These are phyloP conservation scores for Zootoca vivipara DNA, from an alignment of 2,113 vertebrate species.

Conservation along the genomic window DNA sequence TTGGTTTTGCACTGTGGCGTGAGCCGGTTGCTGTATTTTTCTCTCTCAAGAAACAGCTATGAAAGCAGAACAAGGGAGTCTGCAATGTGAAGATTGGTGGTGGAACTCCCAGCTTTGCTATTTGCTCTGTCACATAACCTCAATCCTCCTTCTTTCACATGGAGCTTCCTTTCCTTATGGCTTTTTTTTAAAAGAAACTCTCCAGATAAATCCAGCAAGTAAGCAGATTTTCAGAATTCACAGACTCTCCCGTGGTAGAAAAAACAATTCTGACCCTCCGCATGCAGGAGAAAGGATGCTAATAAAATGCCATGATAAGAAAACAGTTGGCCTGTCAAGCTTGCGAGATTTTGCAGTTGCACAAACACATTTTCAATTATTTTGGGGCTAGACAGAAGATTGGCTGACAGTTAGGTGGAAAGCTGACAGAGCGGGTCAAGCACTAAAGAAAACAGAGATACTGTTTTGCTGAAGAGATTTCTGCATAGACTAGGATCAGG, in stretches of 20 bases:
- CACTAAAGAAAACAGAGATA: background rate
- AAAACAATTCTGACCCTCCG: conserved; percentile 20
- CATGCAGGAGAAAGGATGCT: background rate
- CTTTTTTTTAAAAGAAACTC: background rate
- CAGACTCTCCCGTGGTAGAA: background rate
- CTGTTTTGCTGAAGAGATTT: background rate
- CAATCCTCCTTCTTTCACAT: no score
- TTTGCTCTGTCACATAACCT: background rate
- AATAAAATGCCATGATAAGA: conserved; percentile 16
- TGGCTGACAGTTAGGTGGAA: background rate
- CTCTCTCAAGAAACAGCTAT: background rate
- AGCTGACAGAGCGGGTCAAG: background rate
- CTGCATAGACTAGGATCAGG: background rate
- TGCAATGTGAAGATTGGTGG: background rate
- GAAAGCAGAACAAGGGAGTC: background rate
- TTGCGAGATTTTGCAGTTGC: background rate
- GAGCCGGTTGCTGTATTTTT: background rate
- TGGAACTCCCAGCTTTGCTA: background rate
- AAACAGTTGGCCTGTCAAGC: conserved; percentile 1
- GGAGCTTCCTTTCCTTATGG: no score
- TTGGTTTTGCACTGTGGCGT: no score
- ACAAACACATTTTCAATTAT: conserved; percentile 23
- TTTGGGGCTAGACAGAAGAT: background rate
- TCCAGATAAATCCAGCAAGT: background rate
- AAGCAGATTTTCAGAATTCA: background rate